Base-by-base conservation (phyloP, 2,888 invertebrate species). In the Gymnocheta viridis region DNA sequence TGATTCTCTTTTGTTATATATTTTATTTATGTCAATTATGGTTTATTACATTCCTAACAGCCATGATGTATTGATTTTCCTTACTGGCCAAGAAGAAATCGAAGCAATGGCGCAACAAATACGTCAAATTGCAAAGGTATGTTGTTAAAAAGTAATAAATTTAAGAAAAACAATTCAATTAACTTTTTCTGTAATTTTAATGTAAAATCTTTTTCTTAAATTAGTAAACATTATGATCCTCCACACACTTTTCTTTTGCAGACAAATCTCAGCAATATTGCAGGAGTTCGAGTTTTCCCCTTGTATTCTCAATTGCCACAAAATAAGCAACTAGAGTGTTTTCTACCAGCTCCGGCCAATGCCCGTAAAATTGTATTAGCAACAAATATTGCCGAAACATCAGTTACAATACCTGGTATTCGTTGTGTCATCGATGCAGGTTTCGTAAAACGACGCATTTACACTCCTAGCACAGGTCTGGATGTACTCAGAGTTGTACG, bases 371-470 rank as follows among this genome's bases (percentile, higher is more conserved):
- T 99, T 27, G 95, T 99, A 32, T 93, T 99, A 64, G 96, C 98
- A 6, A 99, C 99, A 35, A 99, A 99, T 91, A 97, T 99, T 86
- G 99, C 99, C 0, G 99, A 99, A 93, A 98, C 99, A 0, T 99
- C 99, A 2, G 95, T 99, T 32, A 99, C 99, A 0, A 99, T 99
- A 87, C 96, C 96, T 76, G 96, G 97, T 70, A 96, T 99, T 86
- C 96, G 96, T 88, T 96, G 95, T 92, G 97, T 99, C 10, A 95
- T 99, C 78, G 99, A 99, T 90, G 95, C 96, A 77, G 98, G 99
- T 0, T 96, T 96, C 91, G 98, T 98, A 0, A 99, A 99, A 93
- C 95, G 95, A 86, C 96, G 96, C 95, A 94, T 95, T 6, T 97
- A 96, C 93, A 96, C 96, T 89, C 94, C 96, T 0, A 93, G 93